phyloP scores from a whole-genome alignment of 2,888 invertebrate genomes.

The Anthoptus insignis region DNA sequence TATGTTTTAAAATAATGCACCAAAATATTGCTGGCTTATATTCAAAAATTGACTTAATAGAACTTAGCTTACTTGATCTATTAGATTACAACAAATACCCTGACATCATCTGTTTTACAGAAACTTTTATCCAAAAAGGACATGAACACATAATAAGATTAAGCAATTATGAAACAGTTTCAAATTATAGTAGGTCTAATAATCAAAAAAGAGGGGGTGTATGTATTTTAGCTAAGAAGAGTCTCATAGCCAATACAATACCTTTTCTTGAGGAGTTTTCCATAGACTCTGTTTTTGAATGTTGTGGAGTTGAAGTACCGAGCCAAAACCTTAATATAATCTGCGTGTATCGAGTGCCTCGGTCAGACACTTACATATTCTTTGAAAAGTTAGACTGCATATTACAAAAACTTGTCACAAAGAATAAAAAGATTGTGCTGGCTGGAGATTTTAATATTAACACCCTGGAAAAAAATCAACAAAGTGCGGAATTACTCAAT shows the following conservation, averaged over 20 bases:
- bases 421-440: neutral
- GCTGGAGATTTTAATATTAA: neutral
- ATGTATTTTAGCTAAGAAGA: neutral
- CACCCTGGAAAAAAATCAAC: neutral
- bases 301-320: neutral
- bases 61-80: neutral
- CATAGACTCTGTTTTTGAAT: neutral
- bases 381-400: constrained; percentile 3
- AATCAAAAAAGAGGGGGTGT: constrained; percentile 13
- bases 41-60: neutral
- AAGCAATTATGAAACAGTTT: neutral
- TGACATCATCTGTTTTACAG: constrained; percentile 2
- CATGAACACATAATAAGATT: neutral
- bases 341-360: constrained; percentile 7
- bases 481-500: neutral
- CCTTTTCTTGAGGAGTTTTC: constrained; percentile 1
- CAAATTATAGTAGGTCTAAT: neutral
- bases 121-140: constrained; percentile 7
- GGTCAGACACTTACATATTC: neutral
- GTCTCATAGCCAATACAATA: neutral
- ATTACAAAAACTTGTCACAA: neutral
- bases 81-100: neutral
- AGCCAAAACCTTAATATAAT: constrained; percentile 4
- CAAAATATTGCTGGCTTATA: neutral
- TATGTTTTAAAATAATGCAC: neutral